These are phyloP conservation scores for Ptychoptera contaminata DNA, from an alignment of 2,888 invertebrate species.

Conservation along the genomic window DNA sequence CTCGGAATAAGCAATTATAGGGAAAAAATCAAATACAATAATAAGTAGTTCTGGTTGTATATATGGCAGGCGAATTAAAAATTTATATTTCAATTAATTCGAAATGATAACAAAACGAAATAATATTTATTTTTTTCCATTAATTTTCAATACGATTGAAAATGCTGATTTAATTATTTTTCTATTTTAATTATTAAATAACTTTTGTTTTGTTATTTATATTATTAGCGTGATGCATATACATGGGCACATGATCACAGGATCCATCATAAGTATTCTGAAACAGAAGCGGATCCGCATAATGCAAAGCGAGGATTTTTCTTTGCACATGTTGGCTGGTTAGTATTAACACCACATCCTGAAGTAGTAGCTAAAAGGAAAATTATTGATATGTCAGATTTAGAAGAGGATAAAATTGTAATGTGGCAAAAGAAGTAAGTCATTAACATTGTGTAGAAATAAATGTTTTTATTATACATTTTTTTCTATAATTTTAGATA, in stretches of 20 bases:
- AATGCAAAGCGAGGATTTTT: slow-evolving; percentile 74
- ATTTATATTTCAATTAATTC: background rate
- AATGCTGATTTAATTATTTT: no score
- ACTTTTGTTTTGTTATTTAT: slow-evolving; percentile 7
- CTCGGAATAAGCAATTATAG: no score
- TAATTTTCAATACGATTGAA: no score
- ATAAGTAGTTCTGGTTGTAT: no score
- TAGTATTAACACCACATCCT: slow-evolving; percentile 71
- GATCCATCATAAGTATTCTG: slow-evolving; percentile 78
- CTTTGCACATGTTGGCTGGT: slow-evolving; percentile 88
- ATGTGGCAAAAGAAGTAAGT: slow-evolving; percentile 46
- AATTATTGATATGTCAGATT: slow-evolving; percentile 51
- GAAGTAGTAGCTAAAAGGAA: slow-evolving; percentile 52
- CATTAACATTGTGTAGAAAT: background rate
- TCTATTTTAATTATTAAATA: background rate
- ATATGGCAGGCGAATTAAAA: no score
- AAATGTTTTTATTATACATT: slow-evolving; percentile 6
- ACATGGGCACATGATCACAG: slow-evolving; percentile 79
- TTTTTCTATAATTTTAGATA: slow-evolving; percentile 31
- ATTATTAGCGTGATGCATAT: slow-evolving; percentile 58
- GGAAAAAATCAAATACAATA: no score
- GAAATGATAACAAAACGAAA: slow-evolving; percentile 2
- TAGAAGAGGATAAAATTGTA: slow-evolving; percentile 55
- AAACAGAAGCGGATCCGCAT: slow-evolving; percentile 60
- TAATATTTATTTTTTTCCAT: no score